Percentiles rank a stretch among this genome's conserved stretches.
Conservation (phyloP, 2,113 vertebrate species). For the Urocolius indicus region DNA sequence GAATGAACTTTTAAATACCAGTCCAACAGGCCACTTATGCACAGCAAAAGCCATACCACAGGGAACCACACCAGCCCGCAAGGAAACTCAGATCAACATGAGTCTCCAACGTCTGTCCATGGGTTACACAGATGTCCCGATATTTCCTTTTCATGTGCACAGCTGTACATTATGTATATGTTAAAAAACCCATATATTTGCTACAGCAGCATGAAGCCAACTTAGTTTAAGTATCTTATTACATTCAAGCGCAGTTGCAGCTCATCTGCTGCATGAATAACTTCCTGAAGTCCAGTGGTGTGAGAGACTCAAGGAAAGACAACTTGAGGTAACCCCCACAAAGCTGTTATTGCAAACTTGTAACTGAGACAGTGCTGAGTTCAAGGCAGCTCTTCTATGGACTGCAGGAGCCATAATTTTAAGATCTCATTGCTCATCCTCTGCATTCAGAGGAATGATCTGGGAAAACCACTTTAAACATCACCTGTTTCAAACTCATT, state of each 20-base stretch:
- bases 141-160: neutral
- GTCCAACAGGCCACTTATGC: rapidly evolving
- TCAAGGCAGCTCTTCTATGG: neutral
- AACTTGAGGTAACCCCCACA: neutral
- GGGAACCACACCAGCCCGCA: neutral
- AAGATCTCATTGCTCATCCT: neutral
- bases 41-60: neutral
- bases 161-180: neutral
- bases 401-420: neutral
- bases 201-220: neutral
- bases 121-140: neutral
- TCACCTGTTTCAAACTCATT: neutral
- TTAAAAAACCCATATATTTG: neutral
- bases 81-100: neutral
- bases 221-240: neutral
- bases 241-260: neutral
- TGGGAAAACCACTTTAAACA: neutral
- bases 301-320: neutral
- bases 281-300: neutral
- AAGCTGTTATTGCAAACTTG: neutral
- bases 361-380: neutral
- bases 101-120: neutral
- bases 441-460: neutral
- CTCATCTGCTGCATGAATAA: neutral
- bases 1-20: neutral